phyloP scores from a whole-genome alignment of 2,888 invertebrate species.

The Campoplex nolae region DNA sequence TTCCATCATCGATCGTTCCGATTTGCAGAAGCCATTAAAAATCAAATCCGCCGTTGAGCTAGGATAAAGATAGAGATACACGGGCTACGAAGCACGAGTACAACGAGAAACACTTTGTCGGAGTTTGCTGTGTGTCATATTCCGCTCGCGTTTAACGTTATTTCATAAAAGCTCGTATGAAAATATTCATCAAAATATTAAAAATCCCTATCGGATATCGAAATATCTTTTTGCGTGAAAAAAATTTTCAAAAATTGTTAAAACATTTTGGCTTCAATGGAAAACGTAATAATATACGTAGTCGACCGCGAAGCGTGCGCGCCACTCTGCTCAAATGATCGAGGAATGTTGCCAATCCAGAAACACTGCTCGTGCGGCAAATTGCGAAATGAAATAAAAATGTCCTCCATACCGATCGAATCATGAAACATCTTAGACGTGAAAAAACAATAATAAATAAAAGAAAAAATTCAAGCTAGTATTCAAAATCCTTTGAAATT shows the following conservation, averaged over 20 bases:
- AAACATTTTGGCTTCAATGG: neutral
- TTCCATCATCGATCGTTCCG: constrained; percentile 77
- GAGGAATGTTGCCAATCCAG: constrained; percentile 68
- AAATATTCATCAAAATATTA: neutral
- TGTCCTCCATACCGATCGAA: neutral
- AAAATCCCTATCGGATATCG: too few relatives aligned
- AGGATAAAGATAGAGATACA: constrained; percentile 32
- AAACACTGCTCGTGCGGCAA: constrained; percentile 26
- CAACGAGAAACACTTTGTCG: neutral
- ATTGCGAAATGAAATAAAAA: constrained; percentile 1
- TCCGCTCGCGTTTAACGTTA: neutral
- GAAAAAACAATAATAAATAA: neutral
- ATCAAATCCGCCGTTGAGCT: constrained; percentile 64
- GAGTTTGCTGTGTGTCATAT: constrained; percentile 15
- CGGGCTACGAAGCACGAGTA: neutral
- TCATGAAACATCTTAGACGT: neutral
- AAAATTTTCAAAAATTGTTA: neutral
- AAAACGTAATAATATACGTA: neutral
- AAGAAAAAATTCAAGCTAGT: neutral
- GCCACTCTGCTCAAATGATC: constrained; percentile 32
- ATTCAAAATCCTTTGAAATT: neutral
- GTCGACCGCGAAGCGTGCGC: neutral
- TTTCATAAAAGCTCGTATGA: neutral
- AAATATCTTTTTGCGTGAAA: neutral
- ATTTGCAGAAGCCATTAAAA: constrained; percentile 77